A percentile compares a stretch with the other conserved stretches of the same genome.
phyloP scores from a whole-genome alignment of 2,888 invertebrate species.

The Meandrusa payeni region DNA sequence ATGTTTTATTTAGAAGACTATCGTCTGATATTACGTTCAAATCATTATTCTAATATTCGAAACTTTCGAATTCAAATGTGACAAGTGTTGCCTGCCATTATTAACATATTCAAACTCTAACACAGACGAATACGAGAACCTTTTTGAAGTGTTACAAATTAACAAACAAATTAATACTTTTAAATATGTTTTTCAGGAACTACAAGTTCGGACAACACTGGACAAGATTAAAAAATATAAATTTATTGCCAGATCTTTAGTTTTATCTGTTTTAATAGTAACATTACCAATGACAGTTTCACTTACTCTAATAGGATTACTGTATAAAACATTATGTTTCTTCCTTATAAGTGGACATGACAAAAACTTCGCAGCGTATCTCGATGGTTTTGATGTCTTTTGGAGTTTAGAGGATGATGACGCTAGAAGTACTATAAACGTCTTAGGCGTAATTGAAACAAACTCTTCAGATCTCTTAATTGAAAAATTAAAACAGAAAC shows the following conservation, averaged over 20 bases:
- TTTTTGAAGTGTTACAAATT: no score
- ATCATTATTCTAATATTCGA: no score
- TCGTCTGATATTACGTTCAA: no score
- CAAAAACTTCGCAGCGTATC: constrained; percentile 60
- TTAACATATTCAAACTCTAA: no score
- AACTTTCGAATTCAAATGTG: no score
- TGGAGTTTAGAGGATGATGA: constrained; percentile 75
- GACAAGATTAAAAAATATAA: constrained; percentile 30
- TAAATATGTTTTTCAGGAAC: constrained; percentile 30
- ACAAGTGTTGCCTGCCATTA: no score
- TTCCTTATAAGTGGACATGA: constrained; percentile 45
- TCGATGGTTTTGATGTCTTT: constrained; percentile 75
- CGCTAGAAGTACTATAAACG: constrained; percentile 68
- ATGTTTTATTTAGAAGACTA: no score
- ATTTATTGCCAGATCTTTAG: constrained; percentile 26
- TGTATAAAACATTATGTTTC: constrained; percentile 47
- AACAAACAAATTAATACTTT: no score
- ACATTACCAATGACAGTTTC: constrained; percentile 37
- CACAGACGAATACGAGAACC: no score
- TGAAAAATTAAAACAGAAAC: constrained; percentile 42
- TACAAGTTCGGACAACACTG: constrained; percentile 22
- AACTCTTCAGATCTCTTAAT: constrained; percentile 40
- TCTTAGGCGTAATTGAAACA: constrained; percentile 66
- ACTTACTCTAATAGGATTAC: constrained; percentile 36
- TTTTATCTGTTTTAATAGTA: constrained; percentile 35